Evolutionary conservation across 2,113 vertebrate genomes (phyloP), one percentile per base, ranked within the genome.

Genomic region (Urocitellus parryii): DNA sequence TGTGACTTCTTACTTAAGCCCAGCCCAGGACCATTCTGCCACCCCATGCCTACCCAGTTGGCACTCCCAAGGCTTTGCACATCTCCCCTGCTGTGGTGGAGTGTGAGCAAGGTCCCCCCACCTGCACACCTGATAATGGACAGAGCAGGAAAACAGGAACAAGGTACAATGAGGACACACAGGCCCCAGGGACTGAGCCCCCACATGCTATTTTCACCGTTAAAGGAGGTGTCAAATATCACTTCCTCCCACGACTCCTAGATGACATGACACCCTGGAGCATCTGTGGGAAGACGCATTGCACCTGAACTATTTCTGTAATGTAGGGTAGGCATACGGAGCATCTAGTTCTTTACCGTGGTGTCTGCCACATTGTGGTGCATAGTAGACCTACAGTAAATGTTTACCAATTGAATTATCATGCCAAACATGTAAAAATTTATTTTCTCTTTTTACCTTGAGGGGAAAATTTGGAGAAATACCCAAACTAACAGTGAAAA

Each of bases 371-470:
- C 17, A 13, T 12, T 61, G 27, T 29, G 6, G 51, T 27, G 8
- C 39, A 17, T 8, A 27, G 51, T 4, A 72, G 34, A 11, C 3
- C n/a, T 73, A 56, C 25, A 32, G 58, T 7, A 77, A 89, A 86
- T 74, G 11, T 29, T 51, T 48, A n/a, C 45, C 48, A 51, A 61
- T 74, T 67, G 61, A 90, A 73, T 79, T 42, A 67, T 42, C 72
- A 85, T 67, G 45, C 63, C 93, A 95, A 89, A 81, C 42, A 72
- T 63, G 34, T 72, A 80, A 56, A 77, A 80, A 42, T 92, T 94
- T n/a, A 73, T 79, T 91, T 82, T 67, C 37, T 84, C 27, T 63
- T 58, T 70, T 16, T 65, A 93, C 18, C 37, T 90, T 80, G 73
- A 96, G 32, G 53, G 37, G 29, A 78, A 74, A 82, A 32, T 63